Percentiles rank a stretch among this genome's conserved stretches.
Evolutionary conservation across 2,113 vertebrate species (phyloP).

Genomic region (Bubo scandiacus): DNA sequence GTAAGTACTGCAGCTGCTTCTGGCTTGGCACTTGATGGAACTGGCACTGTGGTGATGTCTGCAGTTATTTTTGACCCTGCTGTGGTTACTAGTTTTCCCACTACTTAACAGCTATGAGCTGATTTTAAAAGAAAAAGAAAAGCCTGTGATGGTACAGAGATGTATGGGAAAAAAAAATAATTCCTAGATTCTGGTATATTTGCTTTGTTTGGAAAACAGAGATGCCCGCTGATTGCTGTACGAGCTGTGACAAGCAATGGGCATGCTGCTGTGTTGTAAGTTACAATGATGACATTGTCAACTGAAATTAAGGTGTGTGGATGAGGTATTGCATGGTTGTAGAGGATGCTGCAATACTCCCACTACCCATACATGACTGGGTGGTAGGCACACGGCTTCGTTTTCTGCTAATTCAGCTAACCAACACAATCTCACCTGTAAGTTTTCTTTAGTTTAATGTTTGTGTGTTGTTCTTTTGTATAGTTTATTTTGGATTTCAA

Average conservation of each 20-base stretch:
- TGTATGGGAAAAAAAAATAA: neutral
- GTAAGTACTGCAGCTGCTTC: neutral
- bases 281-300: neutral
- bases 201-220: neutral
- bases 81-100: neutral
- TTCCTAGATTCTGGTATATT: neutral
- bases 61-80: neutral
- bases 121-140: neutral
- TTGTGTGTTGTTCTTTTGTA: neutral
- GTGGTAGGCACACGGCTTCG: neutral
- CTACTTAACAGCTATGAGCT: neutral
- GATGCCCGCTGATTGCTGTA: neutral
- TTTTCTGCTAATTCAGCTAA: neutral
- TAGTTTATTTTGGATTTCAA: neutral
- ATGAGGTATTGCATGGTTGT: neutral
- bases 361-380: rapidly evolving
- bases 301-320: neutral
- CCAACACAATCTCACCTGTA: neutral
- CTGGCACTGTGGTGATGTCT: neutral
- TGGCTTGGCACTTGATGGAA: neutral
- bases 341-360: neutral
- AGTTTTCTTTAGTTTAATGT: neutral
- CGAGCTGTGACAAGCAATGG: rapidly evolving
- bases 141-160: neutral
- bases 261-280: neutral